Base-by-base conservation (phyloP, 2,113 vertebrate species). In the Centropus bengalensis region DNA sequence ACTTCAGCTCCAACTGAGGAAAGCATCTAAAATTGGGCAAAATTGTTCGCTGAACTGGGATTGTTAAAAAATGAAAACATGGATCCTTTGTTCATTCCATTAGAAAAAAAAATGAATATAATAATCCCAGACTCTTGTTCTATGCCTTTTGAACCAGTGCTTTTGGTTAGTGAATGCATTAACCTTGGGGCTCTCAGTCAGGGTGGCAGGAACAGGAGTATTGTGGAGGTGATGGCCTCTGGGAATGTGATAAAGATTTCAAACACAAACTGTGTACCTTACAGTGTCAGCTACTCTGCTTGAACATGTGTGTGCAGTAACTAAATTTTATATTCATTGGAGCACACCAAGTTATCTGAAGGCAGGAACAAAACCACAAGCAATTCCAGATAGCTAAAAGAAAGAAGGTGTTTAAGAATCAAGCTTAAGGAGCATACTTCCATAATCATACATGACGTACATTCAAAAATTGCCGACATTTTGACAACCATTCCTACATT, bases 191-290 rank as follows among this genome's bases (percentile, higher is more conserved):
- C 32, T 93, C 67, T 96, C 59, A 60, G 75, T 81, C 85, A 93
- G 66, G 86, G 82, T 96, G 81, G 93, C 88, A 96, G 82, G 81
- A 90, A 89, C 81, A 86, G 86, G 69, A 92, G 55, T 54, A 89
- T 58, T 91, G 85, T 74, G 91, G 92, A 91, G 36, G 80, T 97
- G 91, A 97, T 88, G 85, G 74, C 82, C 93, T 89, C 93, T 96
- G 86, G 83, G 54, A 88, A 93, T 77, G 83, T 38, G 40, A 93
- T 89, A 63, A 96, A 93, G 56, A 69, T 92, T 94, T 84, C 81
- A 91, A 95, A 97, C 83, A 96, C 92, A 96, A 95, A 91, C 69
- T 55, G 88, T 97, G 83, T 97, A 96, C 96, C 96, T 97, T 97
- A 97, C 95, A 93, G 52, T 89, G 89, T 91, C 96, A 95, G 95